Evolutionary conservation across 2,888 invertebrate genomes (phyloP).

Genomic region (Thalpophila matura): DNA sequence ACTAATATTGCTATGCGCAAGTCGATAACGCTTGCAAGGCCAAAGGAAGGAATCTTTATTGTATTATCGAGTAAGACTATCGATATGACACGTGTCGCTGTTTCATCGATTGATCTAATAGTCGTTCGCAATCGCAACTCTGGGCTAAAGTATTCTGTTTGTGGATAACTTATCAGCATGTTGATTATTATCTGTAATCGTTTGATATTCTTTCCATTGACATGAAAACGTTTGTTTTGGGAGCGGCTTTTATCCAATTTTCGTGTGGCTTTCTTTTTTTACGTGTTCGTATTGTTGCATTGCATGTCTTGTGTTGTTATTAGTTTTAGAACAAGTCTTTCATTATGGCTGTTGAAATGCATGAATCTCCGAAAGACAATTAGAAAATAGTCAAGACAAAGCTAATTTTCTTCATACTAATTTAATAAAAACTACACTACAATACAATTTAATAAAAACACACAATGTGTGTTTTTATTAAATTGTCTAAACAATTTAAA

Average conservation of each 20-base stretch:
- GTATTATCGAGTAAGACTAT: constrained; percentile 40
- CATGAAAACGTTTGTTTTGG: constrained; percentile 1
- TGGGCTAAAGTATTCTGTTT: constrained; percentile 27
- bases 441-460: too few species aligned
- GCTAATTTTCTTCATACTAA: not conserved
- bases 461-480: not conserved
- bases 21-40: constrained; percentile 70
- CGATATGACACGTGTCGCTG: constrained; percentile 35
- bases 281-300: not conserved
- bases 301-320: not conserved
- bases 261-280: constrained; percentile 3
- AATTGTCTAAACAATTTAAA: not conserved
- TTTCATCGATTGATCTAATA: constrained; percentile 42
- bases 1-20: constrained; percentile 69
- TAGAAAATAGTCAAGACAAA: not conserved
- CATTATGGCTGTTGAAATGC: too few species aligned
- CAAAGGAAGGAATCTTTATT: constrained; percentile 68
- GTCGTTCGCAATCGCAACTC: constrained; percentile 13
- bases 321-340: too few species aligned
- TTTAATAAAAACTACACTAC: too few species aligned
- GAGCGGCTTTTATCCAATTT: not conserved
- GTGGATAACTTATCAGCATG: constrained; percentile 39
- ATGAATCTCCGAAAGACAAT: too few species aligned
- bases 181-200: constrained; percentile 33
- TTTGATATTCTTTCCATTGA: constrained; percentile 18